These are phyloP conservation scores for Drosophila paracracens DNA, from an alignment of 2,888 invertebrate species.

Conservation along the genomic window DNA sequence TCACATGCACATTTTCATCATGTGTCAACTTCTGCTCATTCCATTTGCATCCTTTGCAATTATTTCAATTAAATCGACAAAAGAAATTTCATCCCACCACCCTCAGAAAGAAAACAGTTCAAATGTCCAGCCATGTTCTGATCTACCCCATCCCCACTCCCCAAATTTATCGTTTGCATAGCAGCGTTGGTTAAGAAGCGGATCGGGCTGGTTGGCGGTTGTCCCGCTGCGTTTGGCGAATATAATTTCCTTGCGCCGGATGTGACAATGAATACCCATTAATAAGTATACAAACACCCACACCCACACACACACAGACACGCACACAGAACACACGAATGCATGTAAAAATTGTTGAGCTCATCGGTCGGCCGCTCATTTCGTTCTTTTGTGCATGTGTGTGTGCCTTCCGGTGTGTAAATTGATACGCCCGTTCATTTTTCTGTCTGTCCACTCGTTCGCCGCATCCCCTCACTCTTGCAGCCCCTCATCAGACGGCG, in stretches of 20 bases:
- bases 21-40: conserved; percentile 74
- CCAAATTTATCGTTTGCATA: conserved; percentile 19
- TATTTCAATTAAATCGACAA: conserved; percentile 79
- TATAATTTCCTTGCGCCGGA: conserved; percentile 80
- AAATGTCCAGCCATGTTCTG: neutral
- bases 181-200: neutral
- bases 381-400: conserved; percentile 18
- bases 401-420: conserved; percentile 72
- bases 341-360: conserved; percentile 37
- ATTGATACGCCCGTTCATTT: conserved; percentile 69
- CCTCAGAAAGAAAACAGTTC: neutral
- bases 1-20: conserved; percentile 26
- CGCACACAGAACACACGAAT: conserved; percentile 3
- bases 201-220: neutral
- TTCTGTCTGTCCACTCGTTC: conserved; percentile 35
- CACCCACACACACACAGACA: conserved; percentile 4
- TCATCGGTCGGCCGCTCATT: conserved; percentile 32
- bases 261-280: conserved; percentile 82
- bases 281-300: conserved; percentile 67
- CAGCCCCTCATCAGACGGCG: neutral
- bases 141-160: neutral
- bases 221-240: conserved; percentile 54
- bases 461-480: neutral
- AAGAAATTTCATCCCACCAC: conserved; percentile 46
- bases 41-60: conserved; percentile 79